Base-by-base conservation (phyloP, 2,888 invertebrate genomes). In the Gibbula magus region DNA sequence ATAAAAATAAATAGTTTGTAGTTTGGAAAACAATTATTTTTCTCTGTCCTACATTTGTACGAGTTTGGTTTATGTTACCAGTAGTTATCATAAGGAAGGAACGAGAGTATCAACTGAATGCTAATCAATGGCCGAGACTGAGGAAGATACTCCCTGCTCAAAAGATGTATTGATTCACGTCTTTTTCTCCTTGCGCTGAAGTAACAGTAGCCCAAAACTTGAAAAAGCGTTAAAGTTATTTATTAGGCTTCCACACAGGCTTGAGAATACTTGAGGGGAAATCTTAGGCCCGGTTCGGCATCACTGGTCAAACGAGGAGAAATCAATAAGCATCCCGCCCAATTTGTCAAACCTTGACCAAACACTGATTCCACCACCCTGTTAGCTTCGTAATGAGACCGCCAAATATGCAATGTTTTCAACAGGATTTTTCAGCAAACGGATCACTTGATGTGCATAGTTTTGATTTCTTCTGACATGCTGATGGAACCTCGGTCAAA, bases 171-270 rank as follows among this genome's bases (percentile, higher is more conserved):
- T 35, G 70, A 70, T 70, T 45, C 18, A 18, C 13, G 20, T 29
- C 70, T 32, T 32, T 70, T 70, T 70, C 29, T 70, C 35, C 70
- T 20, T 39, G n/a, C n/a, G 70, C 70, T 39, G 32, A 32, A 16
- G 70, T 32, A 70, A 70, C 39, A 70, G 35, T 70, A 70, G 70
- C 70, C 70, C 32, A 16, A 70, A 70, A 70, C 70, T 70, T 70
- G 70, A 70, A 70, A 70, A 70, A 70, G 35, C 39, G 32, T 39
- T 70, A 70, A 70, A 35, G 70, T 70, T 70, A 70, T 70, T 70
- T 70, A 70, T 70, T 70, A 39, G 39, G 70, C 29, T 39, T 32
- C 70, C 70, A 35, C 35, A 35, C 35, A n/a, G 70, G 35, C 25
- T 70, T 70, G 70, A 70, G 7, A 70, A 70, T 70, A 70, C 35